Percentiles rank a stretch among this genome's conserved stretches.
Conservation (phyloP, 2,888 invertebrate species). For the Romanomermis culicivorax region DNA sequence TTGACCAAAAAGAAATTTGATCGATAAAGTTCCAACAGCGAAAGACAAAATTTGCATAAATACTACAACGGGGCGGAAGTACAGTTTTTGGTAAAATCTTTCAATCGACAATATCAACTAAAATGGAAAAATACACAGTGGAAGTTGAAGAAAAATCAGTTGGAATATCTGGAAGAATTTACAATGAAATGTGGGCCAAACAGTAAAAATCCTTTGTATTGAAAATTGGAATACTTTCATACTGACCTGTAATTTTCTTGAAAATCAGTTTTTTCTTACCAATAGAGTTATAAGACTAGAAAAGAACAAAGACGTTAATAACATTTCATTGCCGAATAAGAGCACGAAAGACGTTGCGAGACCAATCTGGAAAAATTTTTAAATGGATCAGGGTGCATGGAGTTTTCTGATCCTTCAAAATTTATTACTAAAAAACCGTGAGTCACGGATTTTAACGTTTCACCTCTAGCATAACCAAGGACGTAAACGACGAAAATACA, state of each 20-base stretch:
- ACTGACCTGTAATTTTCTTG: not conserved
- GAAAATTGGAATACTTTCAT: not conserved
- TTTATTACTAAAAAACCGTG: conserved; percentile 33
- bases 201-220: not conserved
- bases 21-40: conserved; percentile 25
- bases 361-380: conserved; percentile 29
- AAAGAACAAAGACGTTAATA: conserved; percentile 37
- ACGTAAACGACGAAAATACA: conserved; percentile 48
- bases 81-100: conserved; percentile 6
- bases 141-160: no score
- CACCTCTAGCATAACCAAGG: conserved; percentile 30
- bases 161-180: no score
- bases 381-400: no score
- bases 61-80: conserved; percentile 11
- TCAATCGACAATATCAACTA: conserved; percentile 14
- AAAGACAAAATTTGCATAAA: conserved; percentile 25
- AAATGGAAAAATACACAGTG: no score
- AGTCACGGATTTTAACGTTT: conserved; percentile 30
- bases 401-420: not conserved
- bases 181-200: no score
- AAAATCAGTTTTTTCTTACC: conserved; percentile 15
- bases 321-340: conserved; percentile 40
- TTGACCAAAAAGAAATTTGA: conserved; percentile 29
- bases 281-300: conserved; percentile 29
- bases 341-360: conserved; percentile 32